Evolutionary conservation across 2,888 invertebrate genomes (phyloP), one percentile per base, ranked within the genome.

Genomic region (Kuschelorhynchus macadamiae): DNA sequence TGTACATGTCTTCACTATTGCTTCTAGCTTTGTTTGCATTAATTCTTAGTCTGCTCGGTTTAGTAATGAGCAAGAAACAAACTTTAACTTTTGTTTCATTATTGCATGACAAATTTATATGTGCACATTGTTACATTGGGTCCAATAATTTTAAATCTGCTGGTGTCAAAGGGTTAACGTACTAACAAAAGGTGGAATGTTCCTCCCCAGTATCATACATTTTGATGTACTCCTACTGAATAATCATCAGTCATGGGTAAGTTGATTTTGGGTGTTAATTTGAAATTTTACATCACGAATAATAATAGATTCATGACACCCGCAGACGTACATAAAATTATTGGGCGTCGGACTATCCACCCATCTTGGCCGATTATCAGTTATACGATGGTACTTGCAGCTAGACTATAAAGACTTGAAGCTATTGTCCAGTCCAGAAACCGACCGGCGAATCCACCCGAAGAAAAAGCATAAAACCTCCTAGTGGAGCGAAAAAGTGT

Each of bases 401-500:
- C 82, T 90, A 82, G 89, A 89, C 79, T 88, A 88, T 81, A 87
- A 91, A 80, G 92, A 92, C 81, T 79, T 92, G 56, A 91, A 91
- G 78, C 87, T 91, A 1, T 86, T 90, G 64, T 83, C 89, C 16
- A 85, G 86, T 21, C 85, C 83, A 32, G 77, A 77, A 25, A 39
- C 67, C 14, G 73, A 73, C 8, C 80, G 86, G 66, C 84, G 90
- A 61, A 90, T 91, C 68, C 88, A 87, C 42, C 86, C 89, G 72
- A 90, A 89, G 78, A 91, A 90, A 76, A 87, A 90, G 74, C 90
- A 91, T 78, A 92, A 92, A 85, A 85, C 87, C 14, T 88, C 90
- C 87, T 91, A 91, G 84, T 71, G 71, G 71, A 69, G 61, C 42
- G 42, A 47, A 12, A 53, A 47, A n/a, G 44, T 68, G 12, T 9